phyloP scores from a whole-genome alignment of 2,797 vertebrate genomes.

The Lithobates pipiens region DNA sequence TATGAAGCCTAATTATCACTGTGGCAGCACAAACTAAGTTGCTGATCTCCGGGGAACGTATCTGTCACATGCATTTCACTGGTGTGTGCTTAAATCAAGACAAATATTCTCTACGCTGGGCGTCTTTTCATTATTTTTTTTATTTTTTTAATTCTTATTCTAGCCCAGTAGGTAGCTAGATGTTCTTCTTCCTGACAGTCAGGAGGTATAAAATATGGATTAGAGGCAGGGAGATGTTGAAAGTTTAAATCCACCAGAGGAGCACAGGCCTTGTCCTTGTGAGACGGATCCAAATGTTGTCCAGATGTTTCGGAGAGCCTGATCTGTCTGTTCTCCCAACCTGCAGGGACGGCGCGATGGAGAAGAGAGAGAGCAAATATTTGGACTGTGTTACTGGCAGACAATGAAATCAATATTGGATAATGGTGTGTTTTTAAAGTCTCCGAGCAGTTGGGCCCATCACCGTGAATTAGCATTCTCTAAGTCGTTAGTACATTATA shows the following conservation, averaged over 20 bases:
- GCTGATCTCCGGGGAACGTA: slow-evolving; percentile 75
- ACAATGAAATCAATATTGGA: slow-evolving; percentile 14
- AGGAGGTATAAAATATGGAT: slow-evolving; percentile 84
- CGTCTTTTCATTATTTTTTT: slow-evolving; percentile 71
- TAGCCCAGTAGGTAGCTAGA: slow-evolving; percentile 79
- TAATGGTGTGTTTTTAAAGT: slow-evolving; percentile 9
- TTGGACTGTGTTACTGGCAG: slow-evolving; percentile 57
- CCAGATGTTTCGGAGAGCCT: slow-evolving; percentile 77
- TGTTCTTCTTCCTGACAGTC: slow-evolving; percentile 79
- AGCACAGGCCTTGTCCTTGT: slow-evolving; percentile 73
- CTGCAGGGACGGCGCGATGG: slow-evolving; percentile 72
- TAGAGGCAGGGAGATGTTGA: slow-evolving; percentile 81
- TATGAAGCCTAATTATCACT: slow-evolving; percentile 84
- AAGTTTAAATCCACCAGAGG: slow-evolving; percentile 82
- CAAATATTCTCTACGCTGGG: slow-evolving; percentile 67
- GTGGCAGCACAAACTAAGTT: slow-evolving; percentile 77
- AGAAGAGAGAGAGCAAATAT: slow-evolving; percentile 69
- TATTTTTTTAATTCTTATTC: slow-evolving; percentile 77
- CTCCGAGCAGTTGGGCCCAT: background rate
- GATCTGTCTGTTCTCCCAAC: slow-evolving; percentile 72
- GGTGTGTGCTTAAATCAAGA: slow-evolving; percentile 69
- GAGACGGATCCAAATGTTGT: slow-evolving; percentile 77
- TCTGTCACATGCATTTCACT: slow-evolving; percentile 76
- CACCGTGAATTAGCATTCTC: slow-evolving; percentile 2
- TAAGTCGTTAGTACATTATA: too few relatives aligned